These are phyloP conservation scores for Enoplosus armatus DNA, from an alignment of 2,797 vertebrate species.

Conservation along the genomic window DNA sequence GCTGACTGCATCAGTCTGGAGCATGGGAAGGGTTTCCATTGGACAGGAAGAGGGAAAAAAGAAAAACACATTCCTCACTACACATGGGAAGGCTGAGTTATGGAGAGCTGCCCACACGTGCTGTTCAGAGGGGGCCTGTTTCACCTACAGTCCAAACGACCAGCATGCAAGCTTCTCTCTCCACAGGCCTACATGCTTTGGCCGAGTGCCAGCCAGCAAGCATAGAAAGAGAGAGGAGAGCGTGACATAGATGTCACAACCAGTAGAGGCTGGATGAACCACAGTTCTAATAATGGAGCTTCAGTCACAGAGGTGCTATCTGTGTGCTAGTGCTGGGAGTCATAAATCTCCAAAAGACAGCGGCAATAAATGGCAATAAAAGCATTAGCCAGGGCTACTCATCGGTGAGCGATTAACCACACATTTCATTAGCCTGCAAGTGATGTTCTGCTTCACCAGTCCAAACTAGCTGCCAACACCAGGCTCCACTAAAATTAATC, in stretches of 20 bases:
- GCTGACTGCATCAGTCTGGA: constrained; percentile 47
- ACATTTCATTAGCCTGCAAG: constrained; percentile 53
- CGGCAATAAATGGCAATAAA: constrained; percentile 51
- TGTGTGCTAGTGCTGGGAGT: constrained; percentile 25
- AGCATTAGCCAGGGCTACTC: constrained; percentile 22
- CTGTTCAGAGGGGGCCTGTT: constrained; percentile 42
- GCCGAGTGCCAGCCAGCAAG: constrained; percentile 37
- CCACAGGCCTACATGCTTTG: constrained; percentile 46
- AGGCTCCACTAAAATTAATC: constrained; percentile 30
- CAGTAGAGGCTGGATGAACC: constrained; percentile 39
- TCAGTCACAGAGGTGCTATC: constrained; percentile 50
- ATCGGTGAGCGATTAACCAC: constrained; percentile 60
- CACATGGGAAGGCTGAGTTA: constrained; percentile 65
- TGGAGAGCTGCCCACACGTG: constrained; percentile 62
- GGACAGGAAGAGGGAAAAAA: constrained; percentile 32
- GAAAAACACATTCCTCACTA: constrained; percentile 58
- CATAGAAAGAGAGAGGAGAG: constrained; percentile 20
- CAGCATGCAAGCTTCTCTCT: constrained; percentile 27
- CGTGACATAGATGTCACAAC: constrained; percentile 48
- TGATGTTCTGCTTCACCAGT: constrained; percentile 33
- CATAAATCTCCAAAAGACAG: constrained; percentile 52
- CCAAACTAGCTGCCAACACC: constrained; percentile 9
- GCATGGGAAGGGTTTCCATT: constrained; percentile 51
- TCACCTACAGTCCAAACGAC: constrained; percentile 57
- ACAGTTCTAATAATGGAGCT: constrained; percentile 56